phyloP scores from a whole-genome alignment of 2,797 vertebrate species.

The Rhincodon typus region DNA sequence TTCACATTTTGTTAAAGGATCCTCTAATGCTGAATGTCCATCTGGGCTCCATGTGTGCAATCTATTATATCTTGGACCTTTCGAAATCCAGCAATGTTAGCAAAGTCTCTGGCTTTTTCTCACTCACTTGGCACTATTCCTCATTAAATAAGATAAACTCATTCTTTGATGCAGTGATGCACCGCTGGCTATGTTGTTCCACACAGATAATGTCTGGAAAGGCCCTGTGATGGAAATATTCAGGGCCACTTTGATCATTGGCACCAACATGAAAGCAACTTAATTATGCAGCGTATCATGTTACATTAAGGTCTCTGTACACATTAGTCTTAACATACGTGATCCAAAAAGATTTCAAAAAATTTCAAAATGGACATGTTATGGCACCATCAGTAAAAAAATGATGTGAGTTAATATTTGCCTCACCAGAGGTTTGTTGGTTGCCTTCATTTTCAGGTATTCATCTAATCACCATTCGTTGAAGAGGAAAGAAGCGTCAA shows the following conservation, averaged over 20 bases:
- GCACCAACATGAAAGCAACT: neutral
- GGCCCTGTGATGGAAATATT: too few species aligned
- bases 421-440: neutral
- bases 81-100: too few species aligned
- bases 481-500: neutral
- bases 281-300: neutral
- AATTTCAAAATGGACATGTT: neutral
- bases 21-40: too few species aligned
- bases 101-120: too few species aligned
- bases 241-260: neutral
- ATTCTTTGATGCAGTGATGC: too few species aligned
- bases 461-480: neutral
- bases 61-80: too few species aligned
- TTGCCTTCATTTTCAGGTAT: neutral
- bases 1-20: too few species aligned
- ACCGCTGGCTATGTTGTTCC: too few species aligned
- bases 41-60: too few species aligned
- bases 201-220: too few species aligned
- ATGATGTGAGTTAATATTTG: neutral
- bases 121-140: too few species aligned
- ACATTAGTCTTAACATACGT: neutral
- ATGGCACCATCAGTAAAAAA: neutral
- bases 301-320: neutral
- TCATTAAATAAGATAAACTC: too few species aligned
- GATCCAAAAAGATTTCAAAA: neutral